Percentiles rank a stretch among this genome's conserved stretches.
Evolutionary conservation across 2,888 invertebrate genomes (phyloP).

Genomic region (Kryphioiulus occultus): DNA sequence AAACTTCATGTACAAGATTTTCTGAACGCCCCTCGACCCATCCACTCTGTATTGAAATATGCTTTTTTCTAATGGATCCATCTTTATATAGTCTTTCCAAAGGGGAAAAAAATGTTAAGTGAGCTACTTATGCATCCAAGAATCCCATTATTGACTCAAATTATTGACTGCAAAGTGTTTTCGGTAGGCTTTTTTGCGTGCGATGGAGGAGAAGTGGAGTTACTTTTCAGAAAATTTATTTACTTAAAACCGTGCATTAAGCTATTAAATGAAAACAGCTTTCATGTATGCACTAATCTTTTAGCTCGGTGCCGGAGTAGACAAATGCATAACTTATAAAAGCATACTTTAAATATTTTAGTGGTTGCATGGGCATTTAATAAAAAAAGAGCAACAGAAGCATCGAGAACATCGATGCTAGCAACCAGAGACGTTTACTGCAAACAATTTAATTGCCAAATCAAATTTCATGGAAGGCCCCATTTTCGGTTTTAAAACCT

Average conservation of each 20-base stretch:
- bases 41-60: constrained; percentile 29
- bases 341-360: constrained; percentile 28
- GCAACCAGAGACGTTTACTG: not conserved
- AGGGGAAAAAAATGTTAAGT: not conserved
- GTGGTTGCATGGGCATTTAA: constrained; percentile 14
- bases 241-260: constrained; percentile 48
- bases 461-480: not conserved
- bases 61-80: constrained; percentile 36
- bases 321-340: not conserved
- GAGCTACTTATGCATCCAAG: constrained; percentile 31
- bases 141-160: constrained; percentile 40
- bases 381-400: not conserved
- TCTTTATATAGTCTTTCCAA: not conserved
- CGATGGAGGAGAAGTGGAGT: constrained; percentile 36
- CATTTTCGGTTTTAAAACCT: not conserved
- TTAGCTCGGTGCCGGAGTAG: not conserved
- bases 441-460: not conserved
- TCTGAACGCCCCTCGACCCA: not conserved
- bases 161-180: constrained; percentile 40
- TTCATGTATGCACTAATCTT: constrained; percentile 32
- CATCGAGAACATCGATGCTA: not conserved
- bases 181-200: not conserved
- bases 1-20: not conserved
- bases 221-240: constrained; percentile 47
- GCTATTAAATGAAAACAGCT: constrained; percentile 44